phyloP scores from a whole-genome alignment of 2,113 vertebrate genomes.

The Diphyllodes magnificus region DNA sequence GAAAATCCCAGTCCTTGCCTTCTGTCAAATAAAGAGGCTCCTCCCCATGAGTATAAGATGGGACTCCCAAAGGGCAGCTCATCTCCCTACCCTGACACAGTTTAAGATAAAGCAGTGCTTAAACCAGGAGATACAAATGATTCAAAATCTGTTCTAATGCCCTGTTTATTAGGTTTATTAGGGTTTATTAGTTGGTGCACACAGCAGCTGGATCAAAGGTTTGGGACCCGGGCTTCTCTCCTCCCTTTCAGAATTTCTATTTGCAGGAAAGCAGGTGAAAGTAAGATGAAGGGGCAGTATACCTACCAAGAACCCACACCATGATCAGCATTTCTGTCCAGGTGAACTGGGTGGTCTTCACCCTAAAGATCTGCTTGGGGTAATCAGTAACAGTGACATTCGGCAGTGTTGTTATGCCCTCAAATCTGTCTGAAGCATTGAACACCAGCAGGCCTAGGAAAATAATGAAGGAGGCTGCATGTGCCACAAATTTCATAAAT shows the following conservation, averaged over 20 bases:
- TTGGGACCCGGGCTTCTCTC: neutral
- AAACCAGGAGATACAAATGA: neutral
- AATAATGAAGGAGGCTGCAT: conserved; percentile 89
- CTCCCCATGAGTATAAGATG: neutral
- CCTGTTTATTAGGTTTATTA: neutral
- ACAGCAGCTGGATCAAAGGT: neutral
- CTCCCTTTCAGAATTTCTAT: neutral
- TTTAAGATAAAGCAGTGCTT: neutral
- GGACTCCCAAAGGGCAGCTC: neutral
- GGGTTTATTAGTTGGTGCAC: fast-evolving
- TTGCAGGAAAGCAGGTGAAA: neutral
- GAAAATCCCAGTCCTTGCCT: neutral
- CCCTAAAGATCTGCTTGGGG: conserved; percentile 86
- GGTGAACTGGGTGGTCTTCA: conserved; percentile 86
- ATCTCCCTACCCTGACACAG: neutral
- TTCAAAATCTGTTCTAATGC: neutral
- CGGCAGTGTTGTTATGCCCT: conserved; percentile 80
- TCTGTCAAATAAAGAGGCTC: neutral
- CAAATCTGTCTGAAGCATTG: conserved; percentile 87
- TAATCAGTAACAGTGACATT: conserved; percentile 85
- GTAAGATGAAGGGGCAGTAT: neutral
- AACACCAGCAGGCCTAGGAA: conserved; percentile 88
- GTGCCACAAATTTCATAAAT: conserved; percentile 91
- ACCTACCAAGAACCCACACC: conserved; percentile 88
- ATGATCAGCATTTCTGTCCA: conserved; percentile 92